phyloP scores from a whole-genome alignment of 2,113 vertebrate species.

The Alectura lathami region DNA sequence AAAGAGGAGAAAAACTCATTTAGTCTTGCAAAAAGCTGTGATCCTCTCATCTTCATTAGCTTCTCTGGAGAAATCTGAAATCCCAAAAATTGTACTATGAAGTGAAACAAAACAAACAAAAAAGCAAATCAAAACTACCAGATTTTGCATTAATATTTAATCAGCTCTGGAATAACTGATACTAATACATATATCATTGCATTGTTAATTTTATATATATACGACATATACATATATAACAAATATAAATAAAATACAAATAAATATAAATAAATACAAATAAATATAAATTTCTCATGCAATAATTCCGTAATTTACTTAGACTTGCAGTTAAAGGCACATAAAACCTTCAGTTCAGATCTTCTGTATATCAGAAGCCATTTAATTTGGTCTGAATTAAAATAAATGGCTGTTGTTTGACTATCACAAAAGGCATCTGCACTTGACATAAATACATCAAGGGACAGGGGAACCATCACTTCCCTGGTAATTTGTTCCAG shows the following conservation, averaged over 20 bases:
- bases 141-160: neutral
- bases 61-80: neutral
- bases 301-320: neutral
- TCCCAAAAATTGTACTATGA: neutral
- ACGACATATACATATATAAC: neutral
- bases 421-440: neutral
- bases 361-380: neutral
- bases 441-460: neutral
- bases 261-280: neutral
- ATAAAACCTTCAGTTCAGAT: neutral
- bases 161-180: neutral
- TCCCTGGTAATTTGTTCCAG: constrained; percentile 6
- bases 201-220: neutral
- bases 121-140: neutral
- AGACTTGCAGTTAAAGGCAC: neutral
- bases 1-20: neutral
- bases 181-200: neutral
- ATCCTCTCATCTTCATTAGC: neutral
- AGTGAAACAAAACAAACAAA: neutral
- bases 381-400: neutral
- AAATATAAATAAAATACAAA: neutral
- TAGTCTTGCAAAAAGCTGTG: neutral
- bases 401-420: neutral
- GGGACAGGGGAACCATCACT: neutral
- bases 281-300: neutral